These are phyloP conservation scores for Nothura maculosa DNA, from an alignment of 2,797 vertebrate genomes.

Conservation along the genomic window DNA sequence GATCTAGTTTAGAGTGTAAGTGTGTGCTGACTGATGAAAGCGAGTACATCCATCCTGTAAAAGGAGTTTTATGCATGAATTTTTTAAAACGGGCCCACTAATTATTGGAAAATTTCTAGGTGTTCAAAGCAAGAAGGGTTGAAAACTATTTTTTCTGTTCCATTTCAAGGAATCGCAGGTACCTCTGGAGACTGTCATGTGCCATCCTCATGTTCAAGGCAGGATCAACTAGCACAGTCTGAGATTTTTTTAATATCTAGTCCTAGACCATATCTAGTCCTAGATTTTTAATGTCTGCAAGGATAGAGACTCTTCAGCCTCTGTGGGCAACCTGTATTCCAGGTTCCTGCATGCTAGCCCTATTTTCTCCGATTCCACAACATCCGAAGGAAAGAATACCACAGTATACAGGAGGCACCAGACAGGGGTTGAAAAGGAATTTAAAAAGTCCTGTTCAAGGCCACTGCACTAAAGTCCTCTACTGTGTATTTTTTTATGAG, in stretches of 20 bases:
- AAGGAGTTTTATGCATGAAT: not conserved
- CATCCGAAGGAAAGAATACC: not conserved
- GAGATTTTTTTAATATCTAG: not conserved
- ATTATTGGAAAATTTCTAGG: not conserved
- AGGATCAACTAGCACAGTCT: not conserved
- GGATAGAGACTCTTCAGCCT: not conserved
- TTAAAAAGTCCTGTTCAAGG: not conserved
- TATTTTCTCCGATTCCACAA: not conserved
- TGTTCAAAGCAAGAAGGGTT: not conserved
- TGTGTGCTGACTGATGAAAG: not conserved
- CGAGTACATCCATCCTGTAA: not conserved
- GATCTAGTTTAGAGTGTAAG: not conserved
- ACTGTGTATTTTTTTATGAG: not conserved
- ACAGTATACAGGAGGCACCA: not conserved
- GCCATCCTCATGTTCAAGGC: not conserved
- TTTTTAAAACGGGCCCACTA: not conserved
- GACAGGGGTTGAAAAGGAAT: not conserved
- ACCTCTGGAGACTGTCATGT: not conserved
- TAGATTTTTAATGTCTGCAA: not conserved
- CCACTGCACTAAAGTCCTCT: not conserved
- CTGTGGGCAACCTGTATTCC: not conserved
- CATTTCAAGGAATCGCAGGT: not conserved
- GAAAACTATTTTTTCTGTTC: not conserved
- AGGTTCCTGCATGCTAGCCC: not conserved
- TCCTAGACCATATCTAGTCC: not conserved